These are phyloP conservation scores for Hydriomena furcata DNA, from an alignment of 2,888 invertebrate genomes.

Conservation along the genomic window DNA sequence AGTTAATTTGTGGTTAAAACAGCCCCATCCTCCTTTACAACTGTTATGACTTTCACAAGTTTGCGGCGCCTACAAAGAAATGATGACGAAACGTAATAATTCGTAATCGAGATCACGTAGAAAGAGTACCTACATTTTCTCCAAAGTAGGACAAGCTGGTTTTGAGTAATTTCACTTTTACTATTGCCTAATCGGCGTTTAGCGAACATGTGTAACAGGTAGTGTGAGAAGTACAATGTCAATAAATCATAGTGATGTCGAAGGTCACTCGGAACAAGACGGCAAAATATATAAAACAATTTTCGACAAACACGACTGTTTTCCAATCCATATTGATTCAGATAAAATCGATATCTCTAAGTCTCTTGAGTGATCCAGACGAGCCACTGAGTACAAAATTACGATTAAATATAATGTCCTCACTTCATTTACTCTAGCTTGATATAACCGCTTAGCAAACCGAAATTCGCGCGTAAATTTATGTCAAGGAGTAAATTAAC, in stretches of 20 bases:
- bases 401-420: neutral
- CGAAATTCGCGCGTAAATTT: slow-evolving; percentile 44
- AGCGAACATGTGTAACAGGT: slow-evolving; percentile 6
- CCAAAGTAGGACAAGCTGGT: slow-evolving; percentile 60
- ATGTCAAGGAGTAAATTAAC: slow-evolving; percentile 62
- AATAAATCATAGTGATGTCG: slow-evolving; percentile 3
- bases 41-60: slow-evolving; percentile 61
- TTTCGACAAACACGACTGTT: neutral
- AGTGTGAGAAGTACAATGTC: neutral
- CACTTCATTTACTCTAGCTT: neutral
- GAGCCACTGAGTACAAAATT: too few relatives aligned
- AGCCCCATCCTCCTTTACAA: slow-evolving; percentile 40
- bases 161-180: slow-evolving; percentile 63
- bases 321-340: neutral
- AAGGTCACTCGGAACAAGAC: slow-evolving; percentile 2
- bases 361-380: too few relatives aligned
- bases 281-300: neutral
- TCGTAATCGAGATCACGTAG: slow-evolving; percentile 61
- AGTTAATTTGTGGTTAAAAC: neutral
- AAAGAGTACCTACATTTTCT: slow-evolving; percentile 27
- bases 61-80: slow-evolving; percentile 59
- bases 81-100: slow-evolving; percentile 59
- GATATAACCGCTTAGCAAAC: slow-evolving; percentile 17
- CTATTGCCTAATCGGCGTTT: slow-evolving; percentile 34
- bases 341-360: too few relatives aligned